phyloP scores from a whole-genome alignment of 2,113 vertebrate genomes.

The Suncus etruscus region DNA sequence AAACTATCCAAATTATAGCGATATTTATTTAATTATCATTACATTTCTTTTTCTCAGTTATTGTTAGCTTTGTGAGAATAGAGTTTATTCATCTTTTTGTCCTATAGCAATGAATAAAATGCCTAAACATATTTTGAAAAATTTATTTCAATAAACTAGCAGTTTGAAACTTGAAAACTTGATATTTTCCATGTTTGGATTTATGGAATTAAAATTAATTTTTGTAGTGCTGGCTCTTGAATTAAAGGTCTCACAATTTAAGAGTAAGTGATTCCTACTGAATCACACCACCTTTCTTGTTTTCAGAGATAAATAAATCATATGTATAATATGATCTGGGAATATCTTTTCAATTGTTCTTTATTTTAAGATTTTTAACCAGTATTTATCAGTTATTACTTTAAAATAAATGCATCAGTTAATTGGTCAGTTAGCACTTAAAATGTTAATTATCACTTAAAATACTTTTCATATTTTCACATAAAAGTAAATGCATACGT shows the following conservation, averaged over 20 bases:
- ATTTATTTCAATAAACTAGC: slow-evolving; percentile 8
- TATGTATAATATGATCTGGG: background rate
- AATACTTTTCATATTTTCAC: slow-evolving; percentile 8
- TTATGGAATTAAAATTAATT: slow-evolving; percentile 4
- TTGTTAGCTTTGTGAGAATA: background rate
- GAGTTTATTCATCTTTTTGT: slow-evolving; percentile 8
- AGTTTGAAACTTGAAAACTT: slow-evolving; percentile 32
- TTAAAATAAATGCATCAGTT: background rate
- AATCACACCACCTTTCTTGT: too few species aligned
- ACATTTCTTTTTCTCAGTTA: background rate
- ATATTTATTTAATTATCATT: background rate
- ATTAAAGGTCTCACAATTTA: too few species aligned
- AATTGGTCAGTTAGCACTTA: too few species aligned
- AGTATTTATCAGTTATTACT: background rate
- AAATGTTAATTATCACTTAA: too few species aligned
- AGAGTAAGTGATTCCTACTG: too few species aligned
- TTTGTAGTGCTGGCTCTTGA: too few species aligned
- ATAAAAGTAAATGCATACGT: background rate
- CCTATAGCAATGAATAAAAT: background rate
- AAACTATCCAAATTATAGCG: background rate
- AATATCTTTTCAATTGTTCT: slow-evolving; percentile 3
- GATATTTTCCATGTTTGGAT: background rate
- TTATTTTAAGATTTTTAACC: slow-evolving; percentile 44
- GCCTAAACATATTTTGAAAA: slow-evolving; percentile 9
- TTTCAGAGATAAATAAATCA: too few species aligned